phyloP scores from a whole-genome alignment of 64 coral and sea anemone species.

The Cladopsammia gracilis region DNA sequence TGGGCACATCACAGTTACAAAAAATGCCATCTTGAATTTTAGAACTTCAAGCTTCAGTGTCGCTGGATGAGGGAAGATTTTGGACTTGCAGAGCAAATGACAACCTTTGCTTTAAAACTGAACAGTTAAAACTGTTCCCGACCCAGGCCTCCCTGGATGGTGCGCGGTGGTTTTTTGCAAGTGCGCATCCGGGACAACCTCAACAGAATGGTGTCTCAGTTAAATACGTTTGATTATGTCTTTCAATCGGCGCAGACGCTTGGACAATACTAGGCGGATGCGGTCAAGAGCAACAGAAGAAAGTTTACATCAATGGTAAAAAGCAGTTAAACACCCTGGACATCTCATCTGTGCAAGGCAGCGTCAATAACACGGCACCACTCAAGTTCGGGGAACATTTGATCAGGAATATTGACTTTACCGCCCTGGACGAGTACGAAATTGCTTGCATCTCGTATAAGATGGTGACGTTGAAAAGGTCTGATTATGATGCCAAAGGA shows the following conservation, averaged over 20 bases:
- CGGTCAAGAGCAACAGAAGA: slow-evolving; percentile 21
- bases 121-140: slow-evolving; percentile 71
- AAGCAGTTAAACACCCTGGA: slow-evolving; percentile 48
- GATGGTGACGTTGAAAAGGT: background rate
- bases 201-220: slow-evolving; percentile 1
- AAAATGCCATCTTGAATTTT: slow-evolving; percentile 64
- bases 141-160: slow-evolving; percentile 57
- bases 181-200: slow-evolving; percentile 79
- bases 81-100: slow-evolving; percentile 64
- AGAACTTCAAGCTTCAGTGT: slow-evolving; percentile 63
- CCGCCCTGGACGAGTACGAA: slow-evolving; percentile 33
- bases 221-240: slow-evolving; percentile 20
- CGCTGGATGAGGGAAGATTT: slow-evolving; percentile 67
- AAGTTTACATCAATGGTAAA: slow-evolving; percentile 67
- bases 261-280: slow-evolving; percentile 48
- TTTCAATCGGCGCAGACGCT: slow-evolving; percentile 17
- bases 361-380: slow-evolving; percentile 44
- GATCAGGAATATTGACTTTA: slow-evolving; percentile 75
- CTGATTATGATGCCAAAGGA: too few species aligned
- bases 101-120: slow-evolving; percentile 78
- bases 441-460: slow-evolving; percentile 45
- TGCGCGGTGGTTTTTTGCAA: slow-evolving; percentile 24
- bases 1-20: slow-evolving; percentile 8
- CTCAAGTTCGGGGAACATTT: slow-evolving; percentile 71
- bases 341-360: slow-evolving; percentile 56